These are phyloP conservation scores for Thymelicus acteon DNA, from an alignment of 2,888 invertebrate species.

Conservation along the genomic window DNA sequence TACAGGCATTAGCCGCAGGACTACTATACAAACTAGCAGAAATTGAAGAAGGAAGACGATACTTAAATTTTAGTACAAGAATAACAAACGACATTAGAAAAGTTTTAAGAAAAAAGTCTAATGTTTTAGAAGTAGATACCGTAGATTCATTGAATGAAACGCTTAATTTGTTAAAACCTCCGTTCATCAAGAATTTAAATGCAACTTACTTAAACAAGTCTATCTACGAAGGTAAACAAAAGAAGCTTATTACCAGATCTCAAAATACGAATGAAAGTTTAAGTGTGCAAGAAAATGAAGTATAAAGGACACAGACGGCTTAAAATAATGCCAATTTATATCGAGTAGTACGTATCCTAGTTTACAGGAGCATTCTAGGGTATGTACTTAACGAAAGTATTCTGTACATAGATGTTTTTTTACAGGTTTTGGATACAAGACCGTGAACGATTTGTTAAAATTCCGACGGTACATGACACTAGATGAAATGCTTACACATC, in stretches of 20 bases:
- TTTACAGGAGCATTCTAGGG: constrained; percentile 14
- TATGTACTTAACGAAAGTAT: constrained; percentile 17
- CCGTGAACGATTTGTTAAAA: constrained; percentile 56
- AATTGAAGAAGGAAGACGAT: constrained; percentile 71
- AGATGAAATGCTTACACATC: constrained; percentile 63
- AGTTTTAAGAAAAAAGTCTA: constrained; percentile 59
- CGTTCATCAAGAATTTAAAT: constrained; percentile 52
- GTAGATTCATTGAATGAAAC: constrained; percentile 58
- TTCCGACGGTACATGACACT: constrained; percentile 66
- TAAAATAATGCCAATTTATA: constrained; percentile 56
- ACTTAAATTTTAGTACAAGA: constrained; percentile 71
- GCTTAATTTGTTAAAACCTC: constrained; percentile 59
- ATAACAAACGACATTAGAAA: constrained; percentile 68
- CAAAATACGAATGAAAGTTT: constrained; percentile 41
- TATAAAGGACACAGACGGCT: constrained; percentile 44
- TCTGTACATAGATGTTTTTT: constrained; percentile 16
- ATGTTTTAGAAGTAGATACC: constrained; percentile 55
- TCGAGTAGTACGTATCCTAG: constrained; percentile 46
- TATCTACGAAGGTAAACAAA: constrained; percentile 56
- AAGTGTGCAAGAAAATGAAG: constrained; percentile 44
- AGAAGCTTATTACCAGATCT: constrained; percentile 52
- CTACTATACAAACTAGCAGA: constrained; percentile 63
- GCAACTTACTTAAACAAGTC: constrained; percentile 60
- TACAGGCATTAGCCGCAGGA: constrained; percentile 62
- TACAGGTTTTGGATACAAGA: constrained; percentile 64